A percentile compares a stretch with the other conserved stretches of the same genome.
Evolutionary conservation across 2,113 vertebrate species (phyloP).

Genomic region (Macroglossus sobrinus): DNA sequence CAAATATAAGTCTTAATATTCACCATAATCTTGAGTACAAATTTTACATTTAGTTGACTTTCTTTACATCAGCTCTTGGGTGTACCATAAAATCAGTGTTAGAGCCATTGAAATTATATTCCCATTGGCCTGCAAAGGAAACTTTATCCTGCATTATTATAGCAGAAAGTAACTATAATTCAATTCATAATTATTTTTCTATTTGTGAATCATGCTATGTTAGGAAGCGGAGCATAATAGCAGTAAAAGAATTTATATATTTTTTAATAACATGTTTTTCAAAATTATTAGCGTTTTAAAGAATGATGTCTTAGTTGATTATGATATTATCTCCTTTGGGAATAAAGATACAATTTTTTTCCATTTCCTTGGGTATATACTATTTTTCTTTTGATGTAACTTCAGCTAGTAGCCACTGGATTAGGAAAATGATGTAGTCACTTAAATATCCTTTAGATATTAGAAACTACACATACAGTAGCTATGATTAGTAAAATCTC

Average conservation of each 20-base stretch:
- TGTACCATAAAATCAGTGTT: background rate
- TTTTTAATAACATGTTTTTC: background rate
- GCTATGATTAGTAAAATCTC: background rate
- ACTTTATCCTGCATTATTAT: background rate
- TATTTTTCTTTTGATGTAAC: background rate
- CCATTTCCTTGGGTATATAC: background rate
- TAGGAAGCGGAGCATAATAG: background rate
- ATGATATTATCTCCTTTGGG: background rate
- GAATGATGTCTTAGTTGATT: background rate
- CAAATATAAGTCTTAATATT: background rate
- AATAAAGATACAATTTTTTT: background rate
- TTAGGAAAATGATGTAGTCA: background rate
- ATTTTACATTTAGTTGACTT: background rate
- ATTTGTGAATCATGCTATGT: background rate
- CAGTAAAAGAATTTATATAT: background rate
- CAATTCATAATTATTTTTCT: background rate
- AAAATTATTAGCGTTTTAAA: background rate
- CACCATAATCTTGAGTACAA: background rate
- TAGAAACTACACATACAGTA: background rate
- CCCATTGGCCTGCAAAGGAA: background rate
- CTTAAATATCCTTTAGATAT: background rate
- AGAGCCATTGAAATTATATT: background rate
- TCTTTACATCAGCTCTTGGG: background rate
- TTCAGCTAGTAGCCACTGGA: background rate
- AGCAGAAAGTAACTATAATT: background rate